phyloP scores from a whole-genome alignment of 2,888 invertebrate species.

The Notocelia uddmanniana region DNA sequence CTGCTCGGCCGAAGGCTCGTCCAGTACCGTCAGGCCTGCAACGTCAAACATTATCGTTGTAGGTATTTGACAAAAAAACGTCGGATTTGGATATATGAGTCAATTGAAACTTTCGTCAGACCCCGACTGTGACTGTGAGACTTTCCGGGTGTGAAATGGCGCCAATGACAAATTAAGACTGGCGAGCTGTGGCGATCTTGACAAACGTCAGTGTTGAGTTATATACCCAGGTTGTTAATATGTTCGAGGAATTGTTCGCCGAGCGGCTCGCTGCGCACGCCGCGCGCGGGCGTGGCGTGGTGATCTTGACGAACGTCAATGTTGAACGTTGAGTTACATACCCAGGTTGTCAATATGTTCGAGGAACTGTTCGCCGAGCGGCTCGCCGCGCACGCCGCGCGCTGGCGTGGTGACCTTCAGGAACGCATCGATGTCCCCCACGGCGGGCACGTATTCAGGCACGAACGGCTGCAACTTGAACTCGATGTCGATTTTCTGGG shows the following conservation, averaged over 20 bases:
- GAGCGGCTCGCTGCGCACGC: slow-evolving; percentile 64
- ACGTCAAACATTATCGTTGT: slow-evolving; percentile 46
- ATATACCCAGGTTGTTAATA: slow-evolving; percentile 70
- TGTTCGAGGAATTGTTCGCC: slow-evolving; percentile 82
- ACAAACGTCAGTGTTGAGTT: background rate
- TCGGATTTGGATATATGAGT: too few relatives aligned
- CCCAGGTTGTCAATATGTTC: slow-evolving; percentile 84
- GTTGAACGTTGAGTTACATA: background rate
- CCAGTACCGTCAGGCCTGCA: slow-evolving; percentile 90
- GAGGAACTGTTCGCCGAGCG: slow-evolving; percentile 71
- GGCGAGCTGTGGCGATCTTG: too few relatives aligned
- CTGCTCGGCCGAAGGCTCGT: slow-evolving; percentile 98
- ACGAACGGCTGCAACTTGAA: slow-evolving; percentile 97
- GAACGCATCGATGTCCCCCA: slow-evolving; percentile 99
- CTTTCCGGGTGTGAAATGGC: too few relatives aligned
- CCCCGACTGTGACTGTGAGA: too few relatives aligned
- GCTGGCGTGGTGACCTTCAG: slow-evolving; percentile 96
- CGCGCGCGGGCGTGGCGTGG: too few relatives aligned
- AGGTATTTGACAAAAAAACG: too few relatives aligned
- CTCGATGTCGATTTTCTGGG: slow-evolving; percentile 95
- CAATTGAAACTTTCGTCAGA: too few relatives aligned
- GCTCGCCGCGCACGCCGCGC: slow-evolving; percentile 64
- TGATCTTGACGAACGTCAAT: too few relatives aligned
- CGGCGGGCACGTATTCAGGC: slow-evolving; percentile 98
- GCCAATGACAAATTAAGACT: too few relatives aligned